Evolutionary conservation across 64 coral and sea anemone species (phyloP).

Genomic region (Actinia equina): DNA sequence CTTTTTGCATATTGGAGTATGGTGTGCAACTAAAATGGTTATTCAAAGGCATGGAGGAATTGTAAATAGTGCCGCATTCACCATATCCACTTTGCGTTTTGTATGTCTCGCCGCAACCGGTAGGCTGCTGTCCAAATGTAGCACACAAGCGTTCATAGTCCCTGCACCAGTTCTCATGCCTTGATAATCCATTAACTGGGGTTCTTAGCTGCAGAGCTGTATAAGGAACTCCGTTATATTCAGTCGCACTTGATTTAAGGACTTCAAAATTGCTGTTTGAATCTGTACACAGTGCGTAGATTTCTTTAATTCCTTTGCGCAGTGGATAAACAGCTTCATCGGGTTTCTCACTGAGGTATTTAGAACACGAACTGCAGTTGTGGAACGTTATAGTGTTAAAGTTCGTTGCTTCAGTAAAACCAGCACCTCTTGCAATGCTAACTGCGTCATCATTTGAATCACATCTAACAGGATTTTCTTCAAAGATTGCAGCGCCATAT

Average conservation of each 20-base stretch:
- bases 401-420: conserved; percentile 16
- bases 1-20: background rate
- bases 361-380: conserved; percentile 17
- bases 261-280: conserved; percentile 48
- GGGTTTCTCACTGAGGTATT: background rate
- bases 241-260: background rate
- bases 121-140: conserved; percentile 30
- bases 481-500: conserved; percentile 24
- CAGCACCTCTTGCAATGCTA: conserved; percentile 16
- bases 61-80: conserved; percentile 21
- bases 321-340: conserved; percentile 18
- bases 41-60: conserved; percentile 34
- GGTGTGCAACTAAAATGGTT: conserved; percentile 29
- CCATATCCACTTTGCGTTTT: background rate
- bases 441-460: background rate
- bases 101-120: conserved; percentile 33
- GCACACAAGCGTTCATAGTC: conserved; percentile 43
- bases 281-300: conserved; percentile 40
- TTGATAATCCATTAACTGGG: conserved; percentile 22
- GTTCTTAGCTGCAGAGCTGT: background rate
- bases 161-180: conserved; percentile 54
- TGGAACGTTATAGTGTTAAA: conserved; percentile 31
- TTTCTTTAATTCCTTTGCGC: background rate
- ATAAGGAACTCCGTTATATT: conserved; percentile 17
- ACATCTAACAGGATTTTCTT: conserved; percentile 21